Percentiles rank a stretch among this genome's conserved stretches.
phyloP scores from a whole-genome alignment of 2,888 invertebrate genomes.

The Leptogaster cylindrica region DNA sequence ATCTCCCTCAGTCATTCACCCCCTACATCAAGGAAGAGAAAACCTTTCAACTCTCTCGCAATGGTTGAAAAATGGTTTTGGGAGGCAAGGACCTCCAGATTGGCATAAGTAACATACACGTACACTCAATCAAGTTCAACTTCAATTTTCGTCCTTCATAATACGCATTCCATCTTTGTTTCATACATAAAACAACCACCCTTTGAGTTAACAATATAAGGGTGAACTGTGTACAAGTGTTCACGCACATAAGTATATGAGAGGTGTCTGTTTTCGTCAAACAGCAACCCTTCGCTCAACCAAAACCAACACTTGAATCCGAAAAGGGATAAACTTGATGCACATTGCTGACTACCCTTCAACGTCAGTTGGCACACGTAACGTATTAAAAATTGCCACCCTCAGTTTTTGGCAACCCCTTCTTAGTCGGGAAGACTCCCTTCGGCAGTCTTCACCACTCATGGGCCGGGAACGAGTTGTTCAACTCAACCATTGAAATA shows the following conservation, averaged over 20 bases:
- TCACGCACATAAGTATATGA: not conserved
- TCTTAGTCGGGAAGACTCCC: conserved; percentile 18
- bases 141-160: conserved; percentile 5
- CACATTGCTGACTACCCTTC: conserved; percentile 6
- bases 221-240: conserved; percentile 25
- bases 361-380: conserved; percentile 43
- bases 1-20: not conserved
- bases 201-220: not conserved
- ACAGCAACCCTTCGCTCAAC: conserved; percentile 3
- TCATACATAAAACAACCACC: conserved; percentile 5
- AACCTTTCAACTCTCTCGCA: conserved; percentile 32
- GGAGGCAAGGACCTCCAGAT: conserved; percentile 7
- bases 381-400: conserved; percentile 42
- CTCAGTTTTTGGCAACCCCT: conserved; percentile 38
- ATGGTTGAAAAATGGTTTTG: not conserved
- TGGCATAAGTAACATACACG: conserved; percentile 19
- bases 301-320: not conserved
- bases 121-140: conserved; percentile 15
- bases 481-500: not conserved
- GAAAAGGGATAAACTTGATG: conserved; percentile 28
- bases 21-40: not conserved
- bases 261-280: not conserved
- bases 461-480: conserved; percentile 1
- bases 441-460: not conserved
- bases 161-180: too few relatives aligned